Base-by-base conservation (phyloP, 2,888 invertebrate genomes). In the Drosophila kuntzei region DNA sequence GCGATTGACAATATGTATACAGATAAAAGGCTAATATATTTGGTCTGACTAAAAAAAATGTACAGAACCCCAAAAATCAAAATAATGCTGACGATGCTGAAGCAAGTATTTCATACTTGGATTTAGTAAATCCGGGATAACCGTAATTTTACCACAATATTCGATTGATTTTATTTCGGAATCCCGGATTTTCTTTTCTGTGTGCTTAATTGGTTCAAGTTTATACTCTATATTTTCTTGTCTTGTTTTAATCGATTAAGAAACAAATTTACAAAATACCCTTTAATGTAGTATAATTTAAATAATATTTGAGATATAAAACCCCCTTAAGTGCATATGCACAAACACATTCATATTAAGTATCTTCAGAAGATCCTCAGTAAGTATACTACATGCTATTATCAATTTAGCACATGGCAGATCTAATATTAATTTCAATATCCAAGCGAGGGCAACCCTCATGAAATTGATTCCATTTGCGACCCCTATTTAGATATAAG, bases 401-500 rank as follows among this genome's bases (percentile, higher is more conserved):
- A 51, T 29, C 39, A 41, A 51, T 51, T 59, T 59, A 39, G 54
- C 37, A 32, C 29, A 50, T 29, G 51, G 22, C 47, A 50, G 18
- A 54, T 50, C 22, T 22, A 57, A 62, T 62, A 20, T 39, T 9
- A 18, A 27, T 53, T 43, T 16, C 22, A 37, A 37, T 46, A 18
- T 20, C 22, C 43, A 34, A 27, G 22, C 46, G 25, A 36, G n/a
- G 11, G 25, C 62, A 50, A 51, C 74, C 78, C 73, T 67, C 59
- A 53, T 73, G 58, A 32, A 61, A 71, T 59, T 43, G 18, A 60
- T 47, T 27, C 29, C 50, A 75, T 54, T 70, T 57, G 53, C 46
- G 47, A 60, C 74, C 73, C 68, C 62, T 73, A 73, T 63, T 20
- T 27, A 18, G 8, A 3, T 18, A 22, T n/a, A 36, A 16, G 39